Evolutionary conservation across 1,140 invertebrate species (phyloP).

Genomic region (Apis laboriosa): DNA sequence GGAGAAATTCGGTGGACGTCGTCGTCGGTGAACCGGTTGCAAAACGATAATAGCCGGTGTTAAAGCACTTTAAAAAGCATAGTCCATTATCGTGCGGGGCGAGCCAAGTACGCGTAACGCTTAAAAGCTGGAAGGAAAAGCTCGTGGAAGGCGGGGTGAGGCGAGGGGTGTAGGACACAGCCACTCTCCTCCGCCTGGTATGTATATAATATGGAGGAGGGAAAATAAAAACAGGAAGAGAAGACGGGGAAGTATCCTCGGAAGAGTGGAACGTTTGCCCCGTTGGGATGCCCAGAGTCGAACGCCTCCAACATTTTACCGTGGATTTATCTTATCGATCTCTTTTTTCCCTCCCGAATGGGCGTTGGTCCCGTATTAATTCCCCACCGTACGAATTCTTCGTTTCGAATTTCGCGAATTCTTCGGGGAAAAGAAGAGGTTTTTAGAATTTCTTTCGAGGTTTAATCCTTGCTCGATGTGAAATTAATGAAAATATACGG

Average conservation of each 20-base stretch:
- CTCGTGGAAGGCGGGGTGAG: not conserved
- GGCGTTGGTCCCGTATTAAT: not conserved
- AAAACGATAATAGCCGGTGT: constrained; percentile 58
- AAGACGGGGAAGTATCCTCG: not conserved
- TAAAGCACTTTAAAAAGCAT: constrained; percentile 57
- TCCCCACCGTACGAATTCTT: not conserved
- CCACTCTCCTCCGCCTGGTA: not conserved
- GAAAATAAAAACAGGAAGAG: constrained; percentile 12
- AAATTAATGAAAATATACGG: too few species aligned
- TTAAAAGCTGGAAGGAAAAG: constrained; percentile 52
- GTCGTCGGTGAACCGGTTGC: constrained; percentile 41
- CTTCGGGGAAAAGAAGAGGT: too few species aligned
- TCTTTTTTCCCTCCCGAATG: not conserved
- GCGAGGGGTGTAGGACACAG: not conserved
- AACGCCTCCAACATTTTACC: not conserved
- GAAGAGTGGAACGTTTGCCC: constrained; percentile 19
- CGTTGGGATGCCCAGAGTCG: not conserved
- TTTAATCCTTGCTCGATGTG: too few species aligned
- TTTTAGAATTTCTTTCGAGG: too few species aligned
- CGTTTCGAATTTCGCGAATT: not conserved
- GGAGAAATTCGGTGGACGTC: constrained; percentile 5
- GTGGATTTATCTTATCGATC: constrained; percentile 8
- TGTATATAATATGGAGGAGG: constrained; percentile 13
- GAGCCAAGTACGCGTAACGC: constrained; percentile 49
- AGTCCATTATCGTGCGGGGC: constrained; percentile 52